Percentiles rank a stretch among this genome's conserved stretches.
Conservation (phyloP, 2,888 invertebrate species). For the Lampropteryx suffumata region DNA sequence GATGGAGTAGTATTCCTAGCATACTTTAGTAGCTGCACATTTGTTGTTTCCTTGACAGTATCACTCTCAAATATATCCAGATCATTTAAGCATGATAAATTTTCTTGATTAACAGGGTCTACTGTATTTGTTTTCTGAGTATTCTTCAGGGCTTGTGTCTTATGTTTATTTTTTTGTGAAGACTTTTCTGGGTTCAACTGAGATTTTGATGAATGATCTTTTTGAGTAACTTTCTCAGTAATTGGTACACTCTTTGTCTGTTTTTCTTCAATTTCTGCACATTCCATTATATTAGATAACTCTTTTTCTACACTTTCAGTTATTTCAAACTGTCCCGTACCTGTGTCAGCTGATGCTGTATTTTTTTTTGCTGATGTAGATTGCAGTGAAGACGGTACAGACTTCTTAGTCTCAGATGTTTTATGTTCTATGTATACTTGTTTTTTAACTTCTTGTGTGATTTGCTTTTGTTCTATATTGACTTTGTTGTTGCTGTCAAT, state of each 20-base stretch:
- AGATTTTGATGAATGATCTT: conserved; percentile 3
- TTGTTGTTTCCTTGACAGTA: conserved; percentile 51
- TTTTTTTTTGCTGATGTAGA: conserved; percentile 46
- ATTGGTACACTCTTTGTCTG: conserved; percentile 21
- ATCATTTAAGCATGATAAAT: conserved; percentile 53
- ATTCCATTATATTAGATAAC: conserved; percentile 60
- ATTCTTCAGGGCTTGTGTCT: not conserved
- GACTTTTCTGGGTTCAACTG: conserved; percentile 4
- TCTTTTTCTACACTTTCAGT: conserved; percentile 73
- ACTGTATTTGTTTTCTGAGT: conserved; percentile 2
- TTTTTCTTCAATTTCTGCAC: conserved; percentile 38
- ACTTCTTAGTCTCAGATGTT: conserved; percentile 24
- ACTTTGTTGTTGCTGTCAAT: conserved; percentile 34
- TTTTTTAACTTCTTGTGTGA: conserved; percentile 24
- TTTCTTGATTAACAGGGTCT: conserved; percentile 24
- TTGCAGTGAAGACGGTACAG: conserved; percentile 14
- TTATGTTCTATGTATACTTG: conserved; percentile 13
- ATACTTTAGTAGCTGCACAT: conserved; percentile 51
- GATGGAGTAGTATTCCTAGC: conserved; percentile 53
- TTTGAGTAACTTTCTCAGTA: conserved; percentile 12
- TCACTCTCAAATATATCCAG: conserved; percentile 66
- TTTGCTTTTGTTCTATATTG: conserved; percentile 26
- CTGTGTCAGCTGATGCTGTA: conserved; percentile 71
- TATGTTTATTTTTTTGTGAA: conserved; percentile 7
- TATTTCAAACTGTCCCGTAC: conserved; percentile 61